Evolutionary conservation across 2,113 vertebrate species (phyloP), one percentile per base, ranked within the genome.

Genomic region (Euleptes europaea): DNA sequence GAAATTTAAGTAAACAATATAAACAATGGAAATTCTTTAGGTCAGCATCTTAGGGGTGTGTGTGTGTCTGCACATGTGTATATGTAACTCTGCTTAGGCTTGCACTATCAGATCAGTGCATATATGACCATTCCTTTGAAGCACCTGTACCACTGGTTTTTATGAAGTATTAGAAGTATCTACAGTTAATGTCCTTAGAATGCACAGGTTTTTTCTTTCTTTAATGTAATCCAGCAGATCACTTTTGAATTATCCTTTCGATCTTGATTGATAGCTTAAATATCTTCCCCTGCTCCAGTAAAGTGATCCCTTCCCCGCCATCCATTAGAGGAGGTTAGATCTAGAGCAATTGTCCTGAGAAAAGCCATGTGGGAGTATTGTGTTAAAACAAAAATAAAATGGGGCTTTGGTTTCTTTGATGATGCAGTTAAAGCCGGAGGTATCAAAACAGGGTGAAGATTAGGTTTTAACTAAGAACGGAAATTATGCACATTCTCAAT

Each of bases 401-500:
- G 21, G 67, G 33, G 13, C 3, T 44, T n/a, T 19, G 10, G 26
- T 72, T 63, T 21, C 31, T 40, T 69, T 84, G 60, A 40, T 84
- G 66, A 67, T 85, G 84, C 51, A 72, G 40, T 23, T 33, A 78
- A 71, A 28, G 7, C 26, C 67, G 40, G 8, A 31, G 2, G 21
- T 69, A 77, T 28, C 73, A 67, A 33, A 78, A 67, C 31, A 6
- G 4, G 17, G 21, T 57, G n/a, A 78, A 12, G 15, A 54, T 42
- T n/a, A 54, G 38, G 26, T 69, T 40, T 11, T 15, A 11, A 21
- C 15, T 47, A 23, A 79, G 88, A 80, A 47, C 6, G 84, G 84
- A 91, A 47, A 71, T 65, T 78, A 86, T 0, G 3, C 84, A 87
- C 76, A 79, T 78, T 88, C 54, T 51, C 83, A 72, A 71, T 91